Evolutionary conservation across 92 coral and sea anemone species (phyloP), one percentile per base, ranked within the genome.

Genomic region (Pocillopora meandrina): DNA sequence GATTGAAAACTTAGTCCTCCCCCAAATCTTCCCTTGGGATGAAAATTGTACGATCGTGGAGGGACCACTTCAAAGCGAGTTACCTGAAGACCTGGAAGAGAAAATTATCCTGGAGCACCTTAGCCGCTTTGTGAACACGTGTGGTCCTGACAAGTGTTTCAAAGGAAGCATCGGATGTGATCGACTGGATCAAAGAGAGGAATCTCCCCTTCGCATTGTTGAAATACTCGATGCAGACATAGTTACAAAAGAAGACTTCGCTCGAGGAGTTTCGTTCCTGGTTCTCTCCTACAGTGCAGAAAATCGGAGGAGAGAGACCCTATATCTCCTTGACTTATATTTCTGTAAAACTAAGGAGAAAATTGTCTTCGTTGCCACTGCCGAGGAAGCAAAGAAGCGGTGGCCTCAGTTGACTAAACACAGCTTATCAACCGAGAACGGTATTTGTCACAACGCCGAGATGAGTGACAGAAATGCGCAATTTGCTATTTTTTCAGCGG

Each of bases 1-100:
- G 82, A 67, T 82, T 55, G 59, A 74, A 31, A 61, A 42, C 71
- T 70, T 77, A 1, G 17, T 57, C 9, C 72, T n/a, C 17, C 70
- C 73, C 35, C 58, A 61, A 15, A 20, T 85, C 83, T 85, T 85
- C 63, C 67, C 60, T 15, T 85, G 89, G 89, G 34, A 58, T 59
- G 89, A 78, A 35, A 65, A 75, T 18, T 56, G 65, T 42, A 58
- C 15, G 15, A 21, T 75, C 18, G 66, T 56, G 79, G 23, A 21
- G 34, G n/a, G 47, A 65, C 72, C 71, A 6, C 83, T 71, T 69
- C 77, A 34, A 13, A 78, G 26, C 84, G 20, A 7, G 77, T 19
- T 85, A 9, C 21, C 83, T 1, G 60, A 21, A 47, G 77, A 71
- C 2, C 14, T 69, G 14, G 89, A 85, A 85, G 82, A 36, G 63